Evolutionary conservation across 2,113 vertebrate species (phyloP), one percentile per base, ranked within the genome.

Genomic region (Ia io): DNA sequence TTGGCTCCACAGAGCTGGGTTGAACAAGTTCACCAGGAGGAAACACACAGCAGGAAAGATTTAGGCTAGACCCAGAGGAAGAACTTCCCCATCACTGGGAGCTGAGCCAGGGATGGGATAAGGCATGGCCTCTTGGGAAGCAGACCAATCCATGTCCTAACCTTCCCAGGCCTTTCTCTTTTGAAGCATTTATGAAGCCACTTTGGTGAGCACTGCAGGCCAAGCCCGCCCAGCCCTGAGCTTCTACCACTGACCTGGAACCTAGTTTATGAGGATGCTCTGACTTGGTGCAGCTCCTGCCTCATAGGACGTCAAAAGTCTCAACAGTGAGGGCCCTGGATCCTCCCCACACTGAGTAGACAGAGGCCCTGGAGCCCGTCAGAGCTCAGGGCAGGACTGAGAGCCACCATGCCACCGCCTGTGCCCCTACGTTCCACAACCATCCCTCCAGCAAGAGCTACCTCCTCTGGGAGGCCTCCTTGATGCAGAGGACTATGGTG

Each of bases 11-110:
- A 2, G 56, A 53, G 28, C 23, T 51, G 82, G 95, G 88, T 37
- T 83, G 90, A 83, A 69, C 71, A 71, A 95, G 96, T 95, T 96
- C 84, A 90, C 23, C 35, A 78, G 76, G 35, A 88, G 61, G 84
- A 61, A 95, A 67, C 47, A 5, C 88, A 63, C 71, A 90, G 88
- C 77, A 83, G 88, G 90, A 85, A 37, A 92, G 83, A 88, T n/a
- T 82, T 3, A 69, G 74, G 93, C 76, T 87, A 88, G 90, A 95
- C 88, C 63, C 42, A 44, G 82, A 93, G 84, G 65, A 95, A 96
- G 92, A 86, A 83, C 84, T 80, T 84, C 59, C 90, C 42, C 2
- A 44, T 44, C 51, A 73, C 0, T 44, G 74, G 91, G 56, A 85
- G 37, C 40, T 40, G 61, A 82, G 40, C 53, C 53, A 59, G 67